Base-by-base conservation (phyloP, 2,888 invertebrate species). In the Nycteola revayana region DNA sequence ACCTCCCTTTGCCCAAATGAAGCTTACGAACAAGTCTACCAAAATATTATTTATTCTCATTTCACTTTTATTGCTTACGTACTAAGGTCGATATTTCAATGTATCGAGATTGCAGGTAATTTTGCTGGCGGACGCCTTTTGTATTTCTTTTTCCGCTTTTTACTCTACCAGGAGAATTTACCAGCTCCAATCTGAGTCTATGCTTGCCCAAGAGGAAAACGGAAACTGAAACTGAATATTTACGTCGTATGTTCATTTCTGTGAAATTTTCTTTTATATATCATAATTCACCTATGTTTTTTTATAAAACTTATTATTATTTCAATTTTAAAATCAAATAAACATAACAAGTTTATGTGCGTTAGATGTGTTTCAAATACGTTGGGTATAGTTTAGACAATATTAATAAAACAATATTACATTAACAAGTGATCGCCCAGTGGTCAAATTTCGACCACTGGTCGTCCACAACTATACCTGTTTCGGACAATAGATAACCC, bases 1-100 rank as follows among this genome's bases (percentile, higher is more conserved):
- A 77, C 79, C 79, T 79, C 75, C 75, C 80, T 79, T 77, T 74
- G 77, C 78, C 80, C 76, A 81, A 82, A 82, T 80, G 81, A 80
- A 80, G 74, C 79, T 75, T 73, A 72, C 75, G 73, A 74, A 76
- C 69, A 66, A 64, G 63, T 63, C 67, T 69, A 62, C 77, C 63
- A 71, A 62, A 51, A 57, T 66, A 63, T 53, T 53, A 57, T 59
- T 61, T 41, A 51, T 51, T 47, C 52, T 49, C 52, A 47, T 51
- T 51, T 64, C 56, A 53, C 47, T 60, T 62, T 66, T 77, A 71
- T 60, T 52, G 28, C 52, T 36, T 42, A 33, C 23, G 28, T 7
- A 35, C 36, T 66, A 77, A 53, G 61, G 69, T 66, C 37, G 49
- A 56, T 52, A 64, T 66, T 70, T 44, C 53, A 38, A 49, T 55